A percentile compares a stretch with the other conserved stretches of the same genome.
Conservation (phyloP, 2,888 invertebrate species). For the Clistopyga incitator region DNA sequence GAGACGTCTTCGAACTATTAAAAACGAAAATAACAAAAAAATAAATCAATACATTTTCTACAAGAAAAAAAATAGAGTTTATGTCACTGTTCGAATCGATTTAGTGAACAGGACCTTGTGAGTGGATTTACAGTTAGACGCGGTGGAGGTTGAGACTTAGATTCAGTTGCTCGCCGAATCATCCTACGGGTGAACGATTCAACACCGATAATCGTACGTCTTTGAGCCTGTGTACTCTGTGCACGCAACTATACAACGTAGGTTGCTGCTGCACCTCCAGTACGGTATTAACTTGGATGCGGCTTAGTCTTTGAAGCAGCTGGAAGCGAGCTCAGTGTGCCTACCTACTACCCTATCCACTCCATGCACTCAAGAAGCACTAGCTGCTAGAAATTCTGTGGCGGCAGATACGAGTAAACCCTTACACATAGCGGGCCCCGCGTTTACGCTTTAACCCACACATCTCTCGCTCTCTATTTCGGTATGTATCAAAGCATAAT, state of each 20-base stretch:
- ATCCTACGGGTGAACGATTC: not conserved
- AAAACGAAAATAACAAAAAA: too few relatives aligned
- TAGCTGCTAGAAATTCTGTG: conserved; percentile 9
- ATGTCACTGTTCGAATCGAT: conserved; percentile 8
- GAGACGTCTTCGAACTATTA: too few relatives aligned
- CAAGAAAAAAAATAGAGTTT: conserved; percentile 9
- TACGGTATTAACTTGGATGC: conserved; percentile 61
- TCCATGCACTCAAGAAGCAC: conserved; percentile 48
- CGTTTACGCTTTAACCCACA: conserved; percentile 48
- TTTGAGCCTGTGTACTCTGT: conserved; percentile 16
- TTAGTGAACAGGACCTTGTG: not conserved
- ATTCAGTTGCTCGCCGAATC: conserved; percentile 12
- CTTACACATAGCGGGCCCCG: conserved; percentile 60
- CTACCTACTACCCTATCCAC: conserved; percentile 32
- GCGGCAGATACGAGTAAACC: conserved; percentile 50
- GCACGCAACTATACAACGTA: conserved; percentile 29
- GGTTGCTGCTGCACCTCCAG: conserved; percentile 1
- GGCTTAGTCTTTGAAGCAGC: conserved; percentile 63
- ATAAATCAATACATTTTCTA: not conserved
- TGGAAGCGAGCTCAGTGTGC: conserved; percentile 43
- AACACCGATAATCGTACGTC: conserved; percentile 26
- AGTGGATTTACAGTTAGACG: not conserved
- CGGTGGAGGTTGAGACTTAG: not conserved
- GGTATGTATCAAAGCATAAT: conserved; percentile 61
- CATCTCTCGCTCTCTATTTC: conserved; percentile 30